Evolutionary conservation across 2,113 vertebrate genomes (phyloP).

Genomic region (Gasterosteus aculeatus): DNA sequence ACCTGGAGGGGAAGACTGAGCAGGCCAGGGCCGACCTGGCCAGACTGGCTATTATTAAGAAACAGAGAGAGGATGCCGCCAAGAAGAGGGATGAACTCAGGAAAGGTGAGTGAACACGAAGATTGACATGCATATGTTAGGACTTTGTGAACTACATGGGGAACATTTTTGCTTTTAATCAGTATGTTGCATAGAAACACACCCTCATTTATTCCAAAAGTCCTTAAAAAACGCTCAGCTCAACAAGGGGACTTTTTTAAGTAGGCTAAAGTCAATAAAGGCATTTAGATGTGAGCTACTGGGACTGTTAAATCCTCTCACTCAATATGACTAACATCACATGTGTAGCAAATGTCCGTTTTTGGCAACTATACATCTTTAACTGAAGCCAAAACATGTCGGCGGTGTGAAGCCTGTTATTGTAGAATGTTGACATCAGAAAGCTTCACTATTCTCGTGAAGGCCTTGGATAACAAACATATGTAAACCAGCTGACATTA

Average conservation of each 20-base stretch:
- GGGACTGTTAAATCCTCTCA: too few relatives aligned
- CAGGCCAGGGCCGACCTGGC: conserved; percentile 84
- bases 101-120: conserved; percentile 76
- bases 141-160: neutral
- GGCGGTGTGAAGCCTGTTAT: too few relatives aligned
- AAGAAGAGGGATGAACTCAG: conserved; percentile 80
- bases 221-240: too few relatives aligned
- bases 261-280: neutral
- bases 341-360: too few relatives aligned
- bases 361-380: too few relatives aligned
- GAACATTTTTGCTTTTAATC: neutral
- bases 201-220: neutral
- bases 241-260: neutral
- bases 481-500: too few relatives aligned
- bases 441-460: too few relatives aligned
- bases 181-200: neutral
- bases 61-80: conserved; percentile 84
- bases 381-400: too few relatives aligned
- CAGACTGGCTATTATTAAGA: conserved; percentile 84
- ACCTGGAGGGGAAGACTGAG: conserved; percentile 85
- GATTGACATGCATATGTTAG: neutral
- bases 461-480: too few relatives aligned
- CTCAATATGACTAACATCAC: too few relatives aligned
- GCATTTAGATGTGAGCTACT: neutral
- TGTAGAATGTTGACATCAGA: too few relatives aligned